Conservation (phyloP, 2,797 vertebrate genomes). For the Poecilia wingei region DNA sequence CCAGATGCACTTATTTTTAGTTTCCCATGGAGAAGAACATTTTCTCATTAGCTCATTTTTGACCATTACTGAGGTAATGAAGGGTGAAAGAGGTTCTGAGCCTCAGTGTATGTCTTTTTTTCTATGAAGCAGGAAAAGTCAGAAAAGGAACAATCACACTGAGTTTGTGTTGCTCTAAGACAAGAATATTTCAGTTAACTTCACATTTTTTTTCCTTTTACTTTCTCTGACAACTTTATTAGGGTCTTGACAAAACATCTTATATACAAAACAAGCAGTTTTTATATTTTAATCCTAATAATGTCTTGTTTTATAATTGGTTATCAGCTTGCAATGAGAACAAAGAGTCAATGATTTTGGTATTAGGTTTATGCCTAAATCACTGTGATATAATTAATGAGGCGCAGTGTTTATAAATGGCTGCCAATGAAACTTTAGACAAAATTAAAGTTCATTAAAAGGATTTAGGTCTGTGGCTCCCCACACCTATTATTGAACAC, state of each 20-base stretch:
- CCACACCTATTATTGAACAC: too few relatives aligned
- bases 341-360: background rate
- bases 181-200: slow-evolving; percentile 15
- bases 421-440: background rate
- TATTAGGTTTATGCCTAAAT: background rate
- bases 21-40: slow-evolving; percentile 42
- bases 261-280: background rate
- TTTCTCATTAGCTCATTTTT: slow-evolving; percentile 59
- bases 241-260: background rate
- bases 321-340: background rate
- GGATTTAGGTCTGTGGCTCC: background rate
- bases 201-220: background rate
- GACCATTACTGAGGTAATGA: slow-evolving; percentile 60
- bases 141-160: slow-evolving; percentile 25
- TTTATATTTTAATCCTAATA: background rate
- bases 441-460: background rate
- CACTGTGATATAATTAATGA: background rate
- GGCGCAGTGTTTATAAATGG: background rate
- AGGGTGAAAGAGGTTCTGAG: slow-evolving; percentile 57
- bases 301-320: background rate
- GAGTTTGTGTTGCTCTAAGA: slow-evolving; percentile 23
- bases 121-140: slow-evolving; percentile 30
- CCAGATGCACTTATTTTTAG: slow-evolving; percentile 31
- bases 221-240: background rate
- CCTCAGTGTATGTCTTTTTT: slow-evolving; percentile 24